Conservation (phyloP, 2,888 invertebrate genomes). For the Lasioglossum morio region DNA sequence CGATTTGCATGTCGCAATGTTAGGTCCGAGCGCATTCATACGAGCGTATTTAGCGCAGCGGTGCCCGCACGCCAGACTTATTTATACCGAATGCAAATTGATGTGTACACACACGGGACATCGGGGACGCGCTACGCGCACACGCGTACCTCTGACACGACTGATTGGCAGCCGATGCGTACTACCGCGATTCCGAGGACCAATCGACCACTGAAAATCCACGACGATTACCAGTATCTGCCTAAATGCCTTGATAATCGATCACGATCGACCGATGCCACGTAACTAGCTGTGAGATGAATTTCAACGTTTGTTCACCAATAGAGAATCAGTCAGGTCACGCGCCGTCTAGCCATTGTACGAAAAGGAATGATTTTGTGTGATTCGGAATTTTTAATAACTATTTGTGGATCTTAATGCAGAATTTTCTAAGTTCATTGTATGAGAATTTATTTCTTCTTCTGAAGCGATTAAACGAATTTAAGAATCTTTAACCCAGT, state of each 20-base stretch:
- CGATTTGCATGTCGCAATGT: conserved; percentile 49
- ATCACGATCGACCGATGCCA: not conserved
- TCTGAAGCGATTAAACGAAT: no score
- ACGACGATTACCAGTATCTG: conserved; percentile 36
- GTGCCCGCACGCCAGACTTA: conserved; percentile 45
- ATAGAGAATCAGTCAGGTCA: not conserved
- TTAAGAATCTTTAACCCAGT: no score
- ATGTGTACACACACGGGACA: conserved; percentile 50
- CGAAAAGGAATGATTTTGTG: not conserved
- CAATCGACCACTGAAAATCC: conserved; percentile 47
- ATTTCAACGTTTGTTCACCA: not conserved
- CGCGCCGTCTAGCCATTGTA: not conserved
- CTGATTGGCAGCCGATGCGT: conserved; percentile 41
- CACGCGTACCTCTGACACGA: conserved; percentile 2
- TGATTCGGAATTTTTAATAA: no score
- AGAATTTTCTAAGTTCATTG: no score
- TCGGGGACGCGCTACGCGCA: conserved; percentile 13
- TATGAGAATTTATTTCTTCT: no score
- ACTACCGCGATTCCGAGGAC: conserved; percentile 13
- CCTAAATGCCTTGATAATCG: conserved; percentile 21
- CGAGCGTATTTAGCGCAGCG: conserved; percentile 40
- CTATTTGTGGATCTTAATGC: no score
- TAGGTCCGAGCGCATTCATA: conserved; percentile 45
- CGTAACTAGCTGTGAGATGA: not conserved
- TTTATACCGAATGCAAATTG: conserved; percentile 66